Evolutionary conservation across 2,888 invertebrate genomes (phyloP).

Genomic region (Enchytraeus crypticus): DNA sequence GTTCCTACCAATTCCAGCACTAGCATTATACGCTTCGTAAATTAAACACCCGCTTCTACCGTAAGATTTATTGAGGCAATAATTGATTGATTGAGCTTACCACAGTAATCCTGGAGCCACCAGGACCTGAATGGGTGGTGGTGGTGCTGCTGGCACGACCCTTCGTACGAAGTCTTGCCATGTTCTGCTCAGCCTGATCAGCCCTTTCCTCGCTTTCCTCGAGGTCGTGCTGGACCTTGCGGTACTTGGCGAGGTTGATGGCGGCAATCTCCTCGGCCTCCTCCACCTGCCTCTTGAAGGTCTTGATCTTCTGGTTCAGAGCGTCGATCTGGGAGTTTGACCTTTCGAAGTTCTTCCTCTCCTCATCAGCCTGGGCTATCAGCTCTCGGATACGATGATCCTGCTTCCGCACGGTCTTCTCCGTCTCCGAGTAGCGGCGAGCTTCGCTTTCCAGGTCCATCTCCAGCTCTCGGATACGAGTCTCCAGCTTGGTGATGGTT

Average conservation of each 20-base stretch:
- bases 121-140: not conserved
- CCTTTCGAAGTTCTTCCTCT: constrained; percentile 99
- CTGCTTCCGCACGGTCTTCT: constrained; percentile 95
- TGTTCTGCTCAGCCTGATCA: constrained; percentile 50
- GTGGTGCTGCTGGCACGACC: not conserved
- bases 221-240: constrained; percentile 52
- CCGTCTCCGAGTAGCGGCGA: constrained; percentile 94
- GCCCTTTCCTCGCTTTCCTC: constrained; percentile 53
- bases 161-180: constrained; percentile 50
- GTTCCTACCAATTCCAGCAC: too few species aligned
- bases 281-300: constrained; percentile 99
- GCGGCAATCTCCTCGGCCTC: constrained; percentile 65
- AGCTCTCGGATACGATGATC: constrained; percentile 82
- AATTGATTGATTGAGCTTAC: too few species aligned
- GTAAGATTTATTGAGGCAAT: too few species aligned
- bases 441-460: constrained; percentile 94
- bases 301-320: constrained; percentile 95
- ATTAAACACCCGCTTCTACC: too few species aligned
- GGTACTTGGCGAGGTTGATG: constrained; percentile 52
- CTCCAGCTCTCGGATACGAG: constrained; percentile 53
- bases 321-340: constrained; percentile 99
- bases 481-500: constrained; percentile 95
- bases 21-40: too few species aligned
- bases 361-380: constrained; percentile 66
- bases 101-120: not conserved